Base-by-base conservation (phyloP, 2,888 invertebrate species). In the Napeogenes inachia region DNA sequence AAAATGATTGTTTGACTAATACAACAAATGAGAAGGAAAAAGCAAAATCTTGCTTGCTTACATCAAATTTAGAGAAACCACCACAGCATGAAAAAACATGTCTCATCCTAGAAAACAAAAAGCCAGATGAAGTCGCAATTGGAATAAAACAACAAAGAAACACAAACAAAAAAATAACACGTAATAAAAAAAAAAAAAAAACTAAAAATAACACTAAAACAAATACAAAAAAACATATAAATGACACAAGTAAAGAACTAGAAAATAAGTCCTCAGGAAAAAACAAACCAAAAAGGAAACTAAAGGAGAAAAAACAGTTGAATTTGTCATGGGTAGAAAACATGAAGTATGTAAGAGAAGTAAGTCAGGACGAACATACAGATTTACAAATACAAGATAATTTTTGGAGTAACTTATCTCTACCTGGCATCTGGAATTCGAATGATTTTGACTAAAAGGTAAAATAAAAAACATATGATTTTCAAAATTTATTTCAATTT, bases 281-380 rank as follows among this genome's bases (percentile, higher is more conserved):
- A 59, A 61, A 66, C n/a, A 63, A 66, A 4, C 68, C 67, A 57
- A 69, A 69, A 67, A 65, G 13, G 30, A 57, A 13, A 21, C 13
- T 21, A 65, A 57, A 54, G 12, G 59, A 45, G 60, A 13, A 54
- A 64, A 69, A 42, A 70, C 73, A 61, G 30, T 45, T 21, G 21
- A 79, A 82, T 66, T 66, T 87, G 2, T 82, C 85, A 2, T 89
- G 89, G 89, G 56, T 89, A 1, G 82, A 83, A 70, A 78, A 79
- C 46, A 73, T 89, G 46, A 77, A 75, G 64, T 84, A 73, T 58
- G 77, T 87, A 0, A 77, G 87, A 65, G 80, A 82, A 71, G 68
- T 86, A 21, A 46, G 63, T 3, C 60, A 45, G 0, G 77, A 81
- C 21, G 88, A 89, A 70, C 73, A 73, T 60, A 75, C 64, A 0